Conservation (phyloP, 2,888 invertebrate genomes). For the Agrotis ipsilon region DNA sequence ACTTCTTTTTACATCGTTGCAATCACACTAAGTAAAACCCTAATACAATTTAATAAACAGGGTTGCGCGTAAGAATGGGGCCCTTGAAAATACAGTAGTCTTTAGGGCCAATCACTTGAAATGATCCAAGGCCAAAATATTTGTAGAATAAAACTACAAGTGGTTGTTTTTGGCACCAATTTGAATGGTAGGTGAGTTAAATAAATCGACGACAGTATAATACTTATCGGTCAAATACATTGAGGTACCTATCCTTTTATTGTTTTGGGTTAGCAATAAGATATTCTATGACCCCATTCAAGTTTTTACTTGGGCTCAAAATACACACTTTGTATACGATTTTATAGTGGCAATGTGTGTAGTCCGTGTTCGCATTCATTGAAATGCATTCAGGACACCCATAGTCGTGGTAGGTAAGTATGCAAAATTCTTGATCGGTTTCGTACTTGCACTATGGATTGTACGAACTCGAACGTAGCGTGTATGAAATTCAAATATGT, state of each 20-base stretch:
- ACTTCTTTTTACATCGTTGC: slow-evolving; percentile 17
- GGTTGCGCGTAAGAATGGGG: slow-evolving; percentile 31
- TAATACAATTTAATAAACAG: slow-evolving; percentile 38
- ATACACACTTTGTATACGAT: slow-evolving; percentile 42
- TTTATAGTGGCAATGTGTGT: slow-evolving; percentile 48
- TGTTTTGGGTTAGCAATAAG: slow-evolving; percentile 54
- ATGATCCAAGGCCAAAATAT: slow-evolving; percentile 21
- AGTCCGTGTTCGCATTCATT: slow-evolving; percentile 56
- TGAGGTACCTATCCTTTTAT: slow-evolving; percentile 34
- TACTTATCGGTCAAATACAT: slow-evolving; percentile 25
- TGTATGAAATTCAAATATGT: slow-evolving; percentile 14
- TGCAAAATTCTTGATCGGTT: slow-evolving; percentile 61
- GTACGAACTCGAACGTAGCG: slow-evolving; percentile 9
- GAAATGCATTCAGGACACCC: slow-evolving; percentile 64
- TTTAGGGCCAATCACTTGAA: slow-evolving; percentile 24
- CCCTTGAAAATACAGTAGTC: slow-evolving; percentile 9
- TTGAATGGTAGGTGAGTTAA: neutral
- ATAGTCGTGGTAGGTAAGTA: slow-evolving; percentile 54
- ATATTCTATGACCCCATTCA: slow-evolving; percentile 50
- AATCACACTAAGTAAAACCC: slow-evolving; percentile 24
- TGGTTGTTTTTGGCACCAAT: neutral
- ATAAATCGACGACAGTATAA: slow-evolving; percentile 10
- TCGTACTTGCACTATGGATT: slow-evolving; percentile 25
- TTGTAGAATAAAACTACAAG: neutral
- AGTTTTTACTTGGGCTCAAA: slow-evolving; percentile 41